Evolutionary conservation across 2,797 vertebrate genomes (phyloP), one percentile per base, ranked within the genome.

Genomic region (Fratercula arctica): DNA sequence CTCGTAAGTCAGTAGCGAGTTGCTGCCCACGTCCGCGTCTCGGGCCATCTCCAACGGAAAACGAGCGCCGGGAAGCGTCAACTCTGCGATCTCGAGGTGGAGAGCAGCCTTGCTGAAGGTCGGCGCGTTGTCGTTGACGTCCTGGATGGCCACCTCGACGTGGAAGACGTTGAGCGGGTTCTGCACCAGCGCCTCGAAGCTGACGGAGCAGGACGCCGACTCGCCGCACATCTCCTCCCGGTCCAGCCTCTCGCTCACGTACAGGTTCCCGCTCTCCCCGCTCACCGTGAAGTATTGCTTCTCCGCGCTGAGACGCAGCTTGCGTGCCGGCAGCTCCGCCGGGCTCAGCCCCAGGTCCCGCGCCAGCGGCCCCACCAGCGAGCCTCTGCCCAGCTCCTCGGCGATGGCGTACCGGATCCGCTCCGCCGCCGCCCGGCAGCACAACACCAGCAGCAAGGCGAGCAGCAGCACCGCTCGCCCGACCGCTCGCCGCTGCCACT

Each of bases 211-310:
- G 8, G 39, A 56, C 17, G 17, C 29, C 53, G 29, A 54, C 53
- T 54, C 53, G 56, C 31, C 23, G 13, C 45, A 46, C 45, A 46
- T 46, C 45, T 46, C 45, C 45, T 46, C 45, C 45, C 45, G 45
- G 45, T 46, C 96, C 77, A 96, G 81, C 23, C 96, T 93, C 39
- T 97, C 96, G 76, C 95, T 96, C 33, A 97, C 96, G 37, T 95
- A 92, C 82, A 99, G 87, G 75, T 96, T 87, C 45, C 98, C 98
- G 93, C 94, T 98, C 53, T 97, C 94, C 75, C 85, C 93, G 69
- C 98, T 98, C 57, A 98, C 95, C 73, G 96, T 87, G 69, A 99
- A 98, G n/a, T 96, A 97, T 7, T 26, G 95, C 43, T 96, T 97
- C 24, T 98, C 92, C 72, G 41, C 41, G 41, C 41, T 43, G 41